Base-by-base conservation (phyloP, 1,140 invertebrate species). In the Calephelis virginiensis region DNA sequence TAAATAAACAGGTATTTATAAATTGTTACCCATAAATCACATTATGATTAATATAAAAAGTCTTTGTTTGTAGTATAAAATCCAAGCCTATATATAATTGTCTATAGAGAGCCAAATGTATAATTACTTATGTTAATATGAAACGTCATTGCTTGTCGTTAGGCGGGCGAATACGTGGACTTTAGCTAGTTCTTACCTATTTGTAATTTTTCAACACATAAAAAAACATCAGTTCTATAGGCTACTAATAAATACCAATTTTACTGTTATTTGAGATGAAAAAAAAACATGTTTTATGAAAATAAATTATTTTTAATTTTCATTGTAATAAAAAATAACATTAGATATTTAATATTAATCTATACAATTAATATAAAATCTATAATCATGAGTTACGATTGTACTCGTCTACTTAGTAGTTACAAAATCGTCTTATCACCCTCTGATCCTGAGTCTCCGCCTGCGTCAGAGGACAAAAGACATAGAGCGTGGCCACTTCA, bases 351-450 rank as follows among this genome's bases (percentile, higher is more conserved):
- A 71, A 65, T 63, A 71, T 67, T 75, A 71, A 73, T 69, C 63
- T 40, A 67, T 61, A 65, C 69, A 70, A 78, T 74, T 78, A 75
- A 78, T 72, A 77, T 74, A 71, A 76, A 78, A 69, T 74, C 69
- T 72, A 61, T 64, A 70, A 69, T 72, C 61, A 68, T 71, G 67
- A 72, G 69, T 68, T 69, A 69, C 67, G 63, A 71, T 76, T 74
- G 68, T 74, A 79, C 73, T 69, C 72, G 66, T 86, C 88, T 89
- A 91, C 88, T 84, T 87, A 89, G 88, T 91, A 91, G 86, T 85
- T 91, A 91, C 88, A 84, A 77, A 80, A 72, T 77, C 76, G 76
- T 83, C 80, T 75, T 83, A 83, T 83, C 80, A 78, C 79, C 76
- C 83, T 79, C 77, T 75, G 70, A 72, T 73, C 72, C 66, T 64